Base-by-base conservation (phyloP, 2,797 vertebrate genomes). In the Eulemur mongoz region DNA sequence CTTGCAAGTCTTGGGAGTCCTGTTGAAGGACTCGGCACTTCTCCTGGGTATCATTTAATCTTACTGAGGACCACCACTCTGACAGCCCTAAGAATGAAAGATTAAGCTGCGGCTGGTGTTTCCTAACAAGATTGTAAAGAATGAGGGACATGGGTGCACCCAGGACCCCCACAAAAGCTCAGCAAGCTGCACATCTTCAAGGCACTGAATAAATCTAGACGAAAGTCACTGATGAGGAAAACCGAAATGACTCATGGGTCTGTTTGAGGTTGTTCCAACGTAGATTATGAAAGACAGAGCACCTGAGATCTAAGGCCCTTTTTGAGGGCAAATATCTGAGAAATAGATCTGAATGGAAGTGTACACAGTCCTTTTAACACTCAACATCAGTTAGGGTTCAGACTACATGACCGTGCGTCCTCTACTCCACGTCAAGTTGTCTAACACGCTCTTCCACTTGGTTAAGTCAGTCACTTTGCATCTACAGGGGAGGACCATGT, bases 371-470 rank as follows among this genome's bases (percentile, higher is more conserved):
- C 54, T 91, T 91, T 91, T 52, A 65, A 50, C 14, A 30, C 61
- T 78, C 69, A 50, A 79, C 79, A 40, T 83, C 57, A 69, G 76
- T 32, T 22, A 45, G 38, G 57, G 17, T 35, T 73, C 48, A 23
- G 50, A 57, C 13, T 2, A 35, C 22, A 88, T 11, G 20, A n/a
- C 45, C 0, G 0, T 6, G 65, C 6, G 2, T 35, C 27, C 59
- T 87, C n/a, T 30, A 1, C 63, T 32, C 63, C 11, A 0, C 6
- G 57, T 87, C 94, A 76, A 22, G 18, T 25, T 54, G 61, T 90
- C 88, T 85, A 75, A 87, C 75, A 30, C 9, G 25, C 54, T 80
- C 87, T 96, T 94, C 83, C 89, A 93, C 94, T 86, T 52, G 89
- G 70, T 59, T 91, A 84, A 78, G 43, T 78, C 81, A 91, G 50